Base-by-base conservation (phyloP, 2,888 invertebrate species). In the Ochropacha duplaris region DNA sequence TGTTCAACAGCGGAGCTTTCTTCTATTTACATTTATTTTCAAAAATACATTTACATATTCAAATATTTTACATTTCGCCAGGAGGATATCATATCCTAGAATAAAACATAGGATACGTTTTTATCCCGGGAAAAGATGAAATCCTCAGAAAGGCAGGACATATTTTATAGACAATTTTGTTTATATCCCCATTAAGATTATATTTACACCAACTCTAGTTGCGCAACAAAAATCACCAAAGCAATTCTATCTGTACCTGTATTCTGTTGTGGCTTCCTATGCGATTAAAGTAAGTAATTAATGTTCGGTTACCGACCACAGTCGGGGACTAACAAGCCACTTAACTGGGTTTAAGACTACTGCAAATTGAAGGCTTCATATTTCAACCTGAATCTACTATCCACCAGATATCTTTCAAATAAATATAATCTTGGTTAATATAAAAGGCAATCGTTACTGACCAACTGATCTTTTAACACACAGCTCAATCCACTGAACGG, bases 251-350 rank as follows among this genome's bases (percentile, higher is more conserved):
- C 22, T 24, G 31, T 12, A 28, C 9, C 2, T 28, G 1, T 4
- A 54, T 56, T 59, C 34, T 58, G 49, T 55, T 56, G 50, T 51
- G 58, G 55, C 54, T 59, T 58, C 55, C 49, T 24, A 49, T 49
- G 50, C 59, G 60, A 68, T 69, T 67, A 66, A 68, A 74, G 49
- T 67, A 66, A 54, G 57, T 68, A 68, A 74, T 69, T 66, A 67
- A 72, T 62, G 57, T 57, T 57, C 58, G 52, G 22, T 54, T 58
- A 34, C 52, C 50, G 54, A 39, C 52, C n/a, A n/a, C n/a, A 58
- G 57, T 55, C 50, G 19, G 44, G 57, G 49, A 50, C 19, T 50
- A 12, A 31, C 31, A 63, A 58, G 54, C 59, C 39, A 31, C 57
- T 57, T 50, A 50, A 50, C 50, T 8, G 50, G 4, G 22, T 50